These are phyloP conservation scores for Lamprotornis superbus DNA, from an alignment of 2,113 vertebrate genomes.

Conservation along the genomic window DNA sequence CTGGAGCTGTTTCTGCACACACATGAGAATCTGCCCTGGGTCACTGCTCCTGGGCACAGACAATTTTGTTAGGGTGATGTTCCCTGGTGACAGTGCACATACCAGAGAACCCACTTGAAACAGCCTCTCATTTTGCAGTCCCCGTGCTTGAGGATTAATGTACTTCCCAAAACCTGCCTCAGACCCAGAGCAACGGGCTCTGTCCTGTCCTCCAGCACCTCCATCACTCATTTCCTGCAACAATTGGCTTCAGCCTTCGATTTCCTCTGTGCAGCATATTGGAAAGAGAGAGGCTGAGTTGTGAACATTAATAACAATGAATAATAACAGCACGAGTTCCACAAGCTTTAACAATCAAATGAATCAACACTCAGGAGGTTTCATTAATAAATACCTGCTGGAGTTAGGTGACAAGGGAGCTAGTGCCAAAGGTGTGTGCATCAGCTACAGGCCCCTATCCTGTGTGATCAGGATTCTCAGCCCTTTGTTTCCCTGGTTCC, in stretches of 20 bases:
- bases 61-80: background rate
- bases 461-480: background rate
- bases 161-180: background rate
- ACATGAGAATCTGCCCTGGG: background rate
- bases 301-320: conserved; percentile 59
- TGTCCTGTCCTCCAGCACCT: background rate
- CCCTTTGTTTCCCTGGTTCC: background rate
- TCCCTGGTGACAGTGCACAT: background rate
- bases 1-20: background rate
- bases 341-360: conserved; percentile 57
- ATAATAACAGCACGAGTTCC: conserved; percentile 23
- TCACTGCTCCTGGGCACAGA: background rate
- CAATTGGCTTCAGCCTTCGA: conserved; percentile 30
- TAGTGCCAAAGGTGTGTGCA: background rate
- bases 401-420: background rate
- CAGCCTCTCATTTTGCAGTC: background rate
- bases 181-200: background rate
- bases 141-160: background rate
- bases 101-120: background rate
- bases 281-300: conserved; percentile 32
- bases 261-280: conserved; percentile 44
- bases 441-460: background rate
- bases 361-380: conserved; percentile 17
- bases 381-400: conserved; percentile 30
- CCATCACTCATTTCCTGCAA: conserved; percentile 38